phyloP scores from a whole-genome alignment of 2,888 invertebrate genomes.

The Macrosoma leucophasiata region DNA sequence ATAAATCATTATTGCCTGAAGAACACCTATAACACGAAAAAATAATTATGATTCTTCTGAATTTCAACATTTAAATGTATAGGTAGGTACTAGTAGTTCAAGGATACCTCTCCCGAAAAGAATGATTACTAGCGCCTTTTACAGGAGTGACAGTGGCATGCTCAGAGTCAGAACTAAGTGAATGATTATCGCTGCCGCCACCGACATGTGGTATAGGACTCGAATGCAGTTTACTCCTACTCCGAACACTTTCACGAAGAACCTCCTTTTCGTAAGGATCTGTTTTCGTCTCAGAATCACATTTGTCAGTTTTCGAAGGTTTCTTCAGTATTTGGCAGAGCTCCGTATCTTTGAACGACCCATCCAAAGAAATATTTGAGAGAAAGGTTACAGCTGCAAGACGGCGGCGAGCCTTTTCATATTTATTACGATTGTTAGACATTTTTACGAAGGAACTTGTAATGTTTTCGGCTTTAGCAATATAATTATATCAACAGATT shows the following conservation, averaged over 20 bases:
- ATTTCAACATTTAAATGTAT: too few relatives aligned
- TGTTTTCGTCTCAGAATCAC: constrained; percentile 34
- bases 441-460: too few relatives aligned
- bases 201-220: constrained; percentile 51
- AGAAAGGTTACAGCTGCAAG: constrained; percentile 95
- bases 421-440: constrained; percentile 59
- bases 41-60: too few relatives aligned
- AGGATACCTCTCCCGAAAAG: constrained; percentile 77
- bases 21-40: constrained; percentile 57
- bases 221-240: constrained; percentile 49
- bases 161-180: constrained; percentile 85
- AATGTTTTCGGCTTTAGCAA: too few relatives aligned
- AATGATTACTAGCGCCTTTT: constrained; percentile 58
- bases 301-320: constrained; percentile 39
- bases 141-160: constrained; percentile 80
- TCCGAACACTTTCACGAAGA: constrained; percentile 42
- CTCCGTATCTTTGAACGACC: constrained; percentile 85
- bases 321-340: constrained; percentile 41
- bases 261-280: constrained; percentile 43
- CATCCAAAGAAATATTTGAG: constrained; percentile 96
- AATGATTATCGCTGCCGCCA: constrained; percentile 67
- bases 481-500: too few relatives aligned
- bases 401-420: constrained; percentile 85
- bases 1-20: constrained; percentile 52
- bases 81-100: too few relatives aligned